Conservation (phyloP, 2,888 invertebrate genomes). For the Xylophagus ater region DNA sequence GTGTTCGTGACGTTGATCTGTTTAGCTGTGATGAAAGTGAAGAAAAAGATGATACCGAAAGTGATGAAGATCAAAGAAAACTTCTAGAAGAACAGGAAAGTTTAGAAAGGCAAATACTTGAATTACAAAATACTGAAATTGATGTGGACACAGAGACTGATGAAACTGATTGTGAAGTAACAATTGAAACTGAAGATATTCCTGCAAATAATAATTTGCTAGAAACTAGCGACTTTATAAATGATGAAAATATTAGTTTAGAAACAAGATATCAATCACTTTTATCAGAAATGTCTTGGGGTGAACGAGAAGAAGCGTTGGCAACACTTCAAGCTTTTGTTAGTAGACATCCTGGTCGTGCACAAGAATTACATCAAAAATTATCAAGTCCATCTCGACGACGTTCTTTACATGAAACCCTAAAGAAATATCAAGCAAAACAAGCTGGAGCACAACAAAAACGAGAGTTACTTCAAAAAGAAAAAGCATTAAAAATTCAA, state of each 20-base stretch:
- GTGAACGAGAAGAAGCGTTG: conserved; percentile 70
- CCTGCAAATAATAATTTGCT: conserved; percentile 16
- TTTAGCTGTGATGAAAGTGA: conserved; percentile 46
- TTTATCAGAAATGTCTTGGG: conserved; percentile 68
- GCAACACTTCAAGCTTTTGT: conserved; percentile 67
- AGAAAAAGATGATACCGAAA: conserved; percentile 40
- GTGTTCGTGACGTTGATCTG: conserved; percentile 21
- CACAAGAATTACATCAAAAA: conserved; percentile 86
- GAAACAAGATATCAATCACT: conserved; percentile 61
- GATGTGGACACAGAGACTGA: conserved; percentile 74
- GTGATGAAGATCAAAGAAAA: conserved; percentile 63
- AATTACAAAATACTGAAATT: conserved; percentile 57
- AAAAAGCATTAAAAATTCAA: conserved; percentile 74
- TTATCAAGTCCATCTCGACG: conserved; percentile 83
- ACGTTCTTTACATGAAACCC: conserved; percentile 71
- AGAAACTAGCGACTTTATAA: conserved; percentile 25
- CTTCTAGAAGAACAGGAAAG: conserved; percentile 66
- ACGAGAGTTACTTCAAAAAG: conserved; percentile 67
- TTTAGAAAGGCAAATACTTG: conserved; percentile 62
- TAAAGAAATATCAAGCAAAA: conserved; percentile 72
- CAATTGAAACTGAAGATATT: conserved; percentile 31
- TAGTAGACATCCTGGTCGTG: conserved; percentile 82
- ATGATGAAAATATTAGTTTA: conserved; percentile 42
- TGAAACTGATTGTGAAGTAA: conserved; percentile 46
- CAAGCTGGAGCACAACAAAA: conserved; percentile 85